These are phyloP conservation scores for Erannis defoliaria DNA, from an alignment of 2,888 invertebrate genomes.

Conservation along the genomic window DNA sequence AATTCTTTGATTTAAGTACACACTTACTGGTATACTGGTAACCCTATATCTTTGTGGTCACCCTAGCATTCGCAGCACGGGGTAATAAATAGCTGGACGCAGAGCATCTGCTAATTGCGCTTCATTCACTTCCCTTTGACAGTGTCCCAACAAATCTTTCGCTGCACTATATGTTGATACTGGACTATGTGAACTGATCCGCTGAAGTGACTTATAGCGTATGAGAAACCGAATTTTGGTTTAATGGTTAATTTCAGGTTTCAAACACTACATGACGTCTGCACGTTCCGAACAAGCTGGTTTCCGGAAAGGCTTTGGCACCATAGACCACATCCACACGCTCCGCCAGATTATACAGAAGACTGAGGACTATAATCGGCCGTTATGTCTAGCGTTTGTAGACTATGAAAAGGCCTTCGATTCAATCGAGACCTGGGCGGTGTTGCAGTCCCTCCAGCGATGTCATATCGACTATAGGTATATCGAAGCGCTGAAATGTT, in stretches of 20 bases:
- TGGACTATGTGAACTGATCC: slow-evolving; percentile 8
- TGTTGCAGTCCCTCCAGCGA: no score
- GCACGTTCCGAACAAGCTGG: no score
- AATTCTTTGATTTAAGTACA: neutral
- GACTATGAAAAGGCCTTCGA: no score
- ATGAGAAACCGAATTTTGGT: neutral
- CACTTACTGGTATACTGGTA: neutral
- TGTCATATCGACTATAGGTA: no score
- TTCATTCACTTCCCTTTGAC: slow-evolving; percentile 57
- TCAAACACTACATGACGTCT: neutral
- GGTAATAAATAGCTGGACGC: slow-evolving; percentile 60
- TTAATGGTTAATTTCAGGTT: neutral
- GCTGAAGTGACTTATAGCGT: slow-evolving; percentile 13
- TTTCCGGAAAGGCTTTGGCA: no score
- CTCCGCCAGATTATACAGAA: no score
- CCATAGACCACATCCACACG: no score
- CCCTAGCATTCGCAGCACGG: slow-evolving; percentile 47
- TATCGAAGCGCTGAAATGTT: no score
- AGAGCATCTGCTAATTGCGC: slow-evolving; percentile 75
- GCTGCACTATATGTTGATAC: slow-evolving; percentile 13
- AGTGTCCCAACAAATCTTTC: slow-evolving; percentile 29
- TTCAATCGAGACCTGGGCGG: no score
- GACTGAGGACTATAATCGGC: no score
- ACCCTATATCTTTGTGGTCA: slow-evolving; percentile 23
- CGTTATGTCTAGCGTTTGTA: no score